Evolutionary conservation across 2,797 vertebrate genomes (phyloP).

Genomic region (Chelidonichthys spinosus): DNA sequence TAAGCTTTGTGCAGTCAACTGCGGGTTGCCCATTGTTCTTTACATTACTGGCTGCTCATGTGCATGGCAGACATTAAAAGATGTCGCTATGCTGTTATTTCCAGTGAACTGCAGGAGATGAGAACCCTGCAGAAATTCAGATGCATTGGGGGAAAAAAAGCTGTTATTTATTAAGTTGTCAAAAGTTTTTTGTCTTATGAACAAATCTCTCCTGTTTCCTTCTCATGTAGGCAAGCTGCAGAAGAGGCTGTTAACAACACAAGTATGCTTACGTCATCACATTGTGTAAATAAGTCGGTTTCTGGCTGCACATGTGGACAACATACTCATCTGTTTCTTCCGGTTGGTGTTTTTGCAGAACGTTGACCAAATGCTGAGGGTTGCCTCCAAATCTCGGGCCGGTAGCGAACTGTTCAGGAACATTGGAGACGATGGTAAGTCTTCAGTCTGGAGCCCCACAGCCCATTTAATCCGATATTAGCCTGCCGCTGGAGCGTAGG

Average conservation of each 20-base stretch:
- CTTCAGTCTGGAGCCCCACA: not conserved
- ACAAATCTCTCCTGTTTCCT: not conserved
- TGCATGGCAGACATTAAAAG: too few relatives aligned
- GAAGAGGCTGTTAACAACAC: conserved; percentile 85
- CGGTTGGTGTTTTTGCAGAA: conserved; percentile 81
- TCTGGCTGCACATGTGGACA: not conserved
- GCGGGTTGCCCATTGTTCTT: too few relatives aligned
- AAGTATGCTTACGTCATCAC: conserved; percentile 78
- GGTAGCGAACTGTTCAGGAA: conserved; percentile 90
- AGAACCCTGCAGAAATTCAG: not conserved
- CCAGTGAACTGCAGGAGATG: too few relatives aligned
- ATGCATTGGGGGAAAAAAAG: not conserved
- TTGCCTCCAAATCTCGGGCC: conserved; percentile 81
- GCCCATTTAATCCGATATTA: too few relatives aligned
- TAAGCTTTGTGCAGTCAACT: conserved; percentile 64
- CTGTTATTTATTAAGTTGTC: not conserved
- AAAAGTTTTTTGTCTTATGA: not conserved
- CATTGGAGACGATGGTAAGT: conserved; percentile 92
- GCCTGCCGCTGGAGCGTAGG: too few relatives aligned
- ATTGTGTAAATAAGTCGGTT: not conserved
- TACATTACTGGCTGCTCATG: too few relatives aligned
- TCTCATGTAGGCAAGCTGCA: conserved; percentile 87
- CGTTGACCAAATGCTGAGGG: conserved; percentile 81
- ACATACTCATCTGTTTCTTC: not conserved
- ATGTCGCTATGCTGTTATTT: too few relatives aligned